Evolutionary conservation across 2,113 vertebrate species (phyloP), one percentile per base, ranked within the genome.

Genomic region (Hydrolagus affinis): DNA sequence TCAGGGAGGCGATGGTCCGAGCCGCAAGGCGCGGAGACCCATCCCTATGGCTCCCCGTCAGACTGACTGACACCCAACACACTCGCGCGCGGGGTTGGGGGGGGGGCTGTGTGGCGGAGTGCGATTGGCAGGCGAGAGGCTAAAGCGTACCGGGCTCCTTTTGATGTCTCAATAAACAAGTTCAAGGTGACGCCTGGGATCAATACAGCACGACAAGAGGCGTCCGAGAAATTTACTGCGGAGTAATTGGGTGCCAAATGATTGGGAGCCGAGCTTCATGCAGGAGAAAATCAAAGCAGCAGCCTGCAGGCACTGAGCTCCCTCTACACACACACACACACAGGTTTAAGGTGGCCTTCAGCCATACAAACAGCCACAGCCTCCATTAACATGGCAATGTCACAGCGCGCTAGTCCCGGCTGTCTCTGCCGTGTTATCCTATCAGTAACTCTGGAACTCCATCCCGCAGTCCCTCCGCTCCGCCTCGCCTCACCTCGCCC

Each of bases 121-220:
- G 97, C 97, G 97, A 98, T 98, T 97, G 96, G 96, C 95, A 95
- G 93, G 94, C 95, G 44, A 6, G 6, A 3, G 44, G 90, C 95
- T 96, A 97, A 96, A 96, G 97, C 93, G 96, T 95, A 92, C 90
- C 88, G 94, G 90, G 88, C 92, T 93, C 92, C 94, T 93, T 95
- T 95, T 96, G 95, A 96, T 96, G 96, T 97, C 97, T 99, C 97
- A 97, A 98, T 98, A 98, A 96, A 92, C 94, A 97, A 96, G 97
- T 98, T 99, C 97, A 98, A 99, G 97, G 97, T 98, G 97, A 99
- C 96, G 95, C 90, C 89, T 91, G 87, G 93, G 96, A 98, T 98
- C 97, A 93, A 99, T 99, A 98, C 94, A 0, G 89, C 93, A 91
- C 94, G 96, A 98, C 97, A 97, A 95, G 94, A 97, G 94, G 95